phyloP scores from a whole-genome alignment of 2,888 invertebrate species.

The Scrobipalpa atriplicella region DNA sequence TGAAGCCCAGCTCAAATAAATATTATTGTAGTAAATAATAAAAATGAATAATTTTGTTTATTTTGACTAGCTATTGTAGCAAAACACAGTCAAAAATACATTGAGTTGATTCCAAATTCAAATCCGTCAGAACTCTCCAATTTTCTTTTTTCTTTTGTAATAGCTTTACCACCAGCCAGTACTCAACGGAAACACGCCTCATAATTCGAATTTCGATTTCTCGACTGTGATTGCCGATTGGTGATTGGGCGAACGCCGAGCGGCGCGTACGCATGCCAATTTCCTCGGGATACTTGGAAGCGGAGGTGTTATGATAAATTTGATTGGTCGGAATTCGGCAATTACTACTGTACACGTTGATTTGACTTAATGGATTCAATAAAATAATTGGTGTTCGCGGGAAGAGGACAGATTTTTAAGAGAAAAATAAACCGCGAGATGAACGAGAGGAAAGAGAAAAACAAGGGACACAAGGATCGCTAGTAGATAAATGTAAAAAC shows the following conservation, averaged over 20 bases:
- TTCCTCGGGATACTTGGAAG: conserved; percentile 4
- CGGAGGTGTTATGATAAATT: conserved; percentile 1
- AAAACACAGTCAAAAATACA: too few relatives aligned
- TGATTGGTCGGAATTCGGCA: conserved; percentile 12
- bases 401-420: background rate
- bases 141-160: background rate
- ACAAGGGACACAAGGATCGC: too few relatives aligned
- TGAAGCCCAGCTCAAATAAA: too few relatives aligned
- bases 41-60: too few relatives aligned
- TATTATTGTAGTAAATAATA: too few relatives aligned
- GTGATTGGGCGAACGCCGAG: conserved; percentile 7
- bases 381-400: background rate
- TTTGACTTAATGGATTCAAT: background rate
- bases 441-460: too few relatives aligned
- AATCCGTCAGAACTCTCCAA: background rate
- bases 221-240: conserved; percentile 7
- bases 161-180: conserved; percentile 9
- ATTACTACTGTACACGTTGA: conserved; percentile 8
- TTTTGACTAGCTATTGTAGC: too few relatives aligned
- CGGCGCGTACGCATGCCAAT: conserved; percentile 18
- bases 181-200: conserved; percentile 16
- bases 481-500: too few relatives aligned
- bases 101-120: too few relatives aligned
- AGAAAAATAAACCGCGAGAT: too few relatives aligned
- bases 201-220: conserved; percentile 20